Conservation (phyloP, 1,140 invertebrate species). For the Acyrthosiphon pisum region DNA sequence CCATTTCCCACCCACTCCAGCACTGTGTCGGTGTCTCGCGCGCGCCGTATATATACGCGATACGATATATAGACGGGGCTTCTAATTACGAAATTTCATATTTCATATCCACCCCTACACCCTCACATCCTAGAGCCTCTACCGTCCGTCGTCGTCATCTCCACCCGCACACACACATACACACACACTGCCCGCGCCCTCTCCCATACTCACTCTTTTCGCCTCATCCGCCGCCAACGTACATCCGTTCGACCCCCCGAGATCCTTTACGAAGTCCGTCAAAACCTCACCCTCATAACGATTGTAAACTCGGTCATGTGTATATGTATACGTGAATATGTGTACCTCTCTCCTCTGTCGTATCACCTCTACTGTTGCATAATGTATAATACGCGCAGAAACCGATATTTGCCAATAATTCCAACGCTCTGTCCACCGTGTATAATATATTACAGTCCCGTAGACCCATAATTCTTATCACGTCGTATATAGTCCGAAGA, state of each 20-base stretch:
- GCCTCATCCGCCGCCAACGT: background rate
- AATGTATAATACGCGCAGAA: background rate
- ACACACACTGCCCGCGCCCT: background rate
- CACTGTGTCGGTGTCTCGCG: conserved; percentile 9
- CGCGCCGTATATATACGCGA: background rate
- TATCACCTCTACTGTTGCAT: background rate
- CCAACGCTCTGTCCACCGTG: background rate
- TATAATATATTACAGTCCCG: background rate
- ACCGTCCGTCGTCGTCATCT: conserved; percentile 39
- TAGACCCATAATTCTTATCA: background rate
- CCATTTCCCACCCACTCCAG: background rate
- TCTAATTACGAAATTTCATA: conserved; percentile 58
- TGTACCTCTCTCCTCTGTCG: background rate
- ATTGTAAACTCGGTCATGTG: conserved; percentile 27
- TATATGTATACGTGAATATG: background rate
- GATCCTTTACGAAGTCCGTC: conserved; percentile 48
- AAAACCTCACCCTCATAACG: conserved; percentile 51
- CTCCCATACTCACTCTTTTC: conserved; percentile 32
- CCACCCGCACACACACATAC: background rate
- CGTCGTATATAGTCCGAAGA: background rate
- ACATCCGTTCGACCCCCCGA: conserved; percentile 19
- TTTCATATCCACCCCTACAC: conserved; percentile 46
- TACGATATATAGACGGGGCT: conserved; percentile 40
- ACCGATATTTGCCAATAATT: conserved; percentile 29
- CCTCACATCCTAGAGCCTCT: conserved; percentile 30